Conservation (phyloP, 1,140 invertebrate species). For the Drosophila triauraria region DNA sequence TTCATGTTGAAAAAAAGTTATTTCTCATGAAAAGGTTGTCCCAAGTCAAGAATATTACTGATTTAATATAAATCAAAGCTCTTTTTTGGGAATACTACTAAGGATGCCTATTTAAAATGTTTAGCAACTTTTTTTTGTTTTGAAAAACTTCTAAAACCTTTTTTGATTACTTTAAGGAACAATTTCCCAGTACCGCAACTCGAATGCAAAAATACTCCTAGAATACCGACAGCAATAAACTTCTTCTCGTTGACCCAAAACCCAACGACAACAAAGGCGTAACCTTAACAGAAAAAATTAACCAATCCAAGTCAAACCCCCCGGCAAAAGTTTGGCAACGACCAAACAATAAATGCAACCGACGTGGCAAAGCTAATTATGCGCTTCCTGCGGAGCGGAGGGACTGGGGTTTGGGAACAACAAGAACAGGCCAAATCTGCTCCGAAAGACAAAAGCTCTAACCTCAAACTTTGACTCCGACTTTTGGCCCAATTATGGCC, state of each 20-base stretch:
- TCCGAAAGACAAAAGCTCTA: constrained; percentile 46
- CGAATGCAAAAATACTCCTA: constrained; percentile 19
- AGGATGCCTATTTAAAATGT: not conserved
- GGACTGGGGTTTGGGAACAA: constrained; percentile 6
- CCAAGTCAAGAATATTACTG: not conserved
- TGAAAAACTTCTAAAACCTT: not conserved
- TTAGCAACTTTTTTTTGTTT: not conserved
- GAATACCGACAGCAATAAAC: constrained; percentile 25
- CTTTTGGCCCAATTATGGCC: constrained; percentile 71
- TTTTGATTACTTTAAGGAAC: constrained; percentile 1
- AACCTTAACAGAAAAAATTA: constrained; percentile 30
- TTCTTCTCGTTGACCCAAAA: constrained; percentile 22
- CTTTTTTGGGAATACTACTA: not conserved
- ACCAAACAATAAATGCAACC: constrained; percentile 45
- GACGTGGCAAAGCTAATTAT: constrained; percentile 51
- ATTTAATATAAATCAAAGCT: not conserved
- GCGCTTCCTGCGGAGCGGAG: constrained; percentile 19
- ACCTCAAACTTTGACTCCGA: constrained; percentile 53
- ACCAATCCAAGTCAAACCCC: constrained; percentile 4
- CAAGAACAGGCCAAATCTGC: constrained; percentile 32
- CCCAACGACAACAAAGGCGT: constrained; percentile 38
- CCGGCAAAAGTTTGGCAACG: constrained; percentile 32
- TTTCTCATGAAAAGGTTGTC: not conserved
- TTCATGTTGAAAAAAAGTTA: no score
- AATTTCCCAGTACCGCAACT: not conserved